Base-by-base conservation (phyloP, 2,797 vertebrate species). In the Alectoris magna region DNA sequence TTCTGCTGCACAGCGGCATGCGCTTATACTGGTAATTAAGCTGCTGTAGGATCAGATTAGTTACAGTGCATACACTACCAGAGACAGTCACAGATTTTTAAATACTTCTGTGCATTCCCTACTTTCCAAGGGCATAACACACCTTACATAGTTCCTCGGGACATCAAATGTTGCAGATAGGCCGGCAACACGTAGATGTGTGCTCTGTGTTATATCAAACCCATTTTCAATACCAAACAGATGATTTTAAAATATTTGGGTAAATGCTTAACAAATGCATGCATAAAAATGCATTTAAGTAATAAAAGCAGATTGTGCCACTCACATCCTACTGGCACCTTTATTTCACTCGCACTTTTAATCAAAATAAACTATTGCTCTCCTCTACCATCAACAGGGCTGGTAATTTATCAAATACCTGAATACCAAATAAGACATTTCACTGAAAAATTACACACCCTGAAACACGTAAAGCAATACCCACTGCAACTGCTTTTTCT, bases 221-320 rank as follows among this genome's bases (percentile, higher is more conserved):
- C 24, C 24, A 14, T 16, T 0, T 0, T 44, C 48, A 56, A 71
- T 23, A 51, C 3, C 51, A 49, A 64, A 9, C 10, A 58, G 11
- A 60, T 11, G 5, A 74, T 91, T 60, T 73, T 76, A 17, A 91
- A 53, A 5, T 38, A 44, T 74, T 9, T 0, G 1, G 18, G 16
- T 6, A 62, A 38, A 56, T 15, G 16, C 6, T 62, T 70, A 69
- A 79, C 10, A 48, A 21, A 56, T 0, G 0, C 5, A 36, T 11
- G 22, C 5, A 18, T 11, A 63, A 6, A 73, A 88, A 82, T 2
- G 9, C 8, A 51, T 0, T 1, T 1, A 87, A 44, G 56, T 5
- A 82, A 53, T 14, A 18, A 11, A 73, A 84, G 14, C 29, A 66
- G n/a, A 46, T 5, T 22, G 6, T 46, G 6, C 14, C 26, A 24